phyloP scores from a whole-genome alignment of 2,113 vertebrate genomes.

The Coturnix japonica region DNA sequence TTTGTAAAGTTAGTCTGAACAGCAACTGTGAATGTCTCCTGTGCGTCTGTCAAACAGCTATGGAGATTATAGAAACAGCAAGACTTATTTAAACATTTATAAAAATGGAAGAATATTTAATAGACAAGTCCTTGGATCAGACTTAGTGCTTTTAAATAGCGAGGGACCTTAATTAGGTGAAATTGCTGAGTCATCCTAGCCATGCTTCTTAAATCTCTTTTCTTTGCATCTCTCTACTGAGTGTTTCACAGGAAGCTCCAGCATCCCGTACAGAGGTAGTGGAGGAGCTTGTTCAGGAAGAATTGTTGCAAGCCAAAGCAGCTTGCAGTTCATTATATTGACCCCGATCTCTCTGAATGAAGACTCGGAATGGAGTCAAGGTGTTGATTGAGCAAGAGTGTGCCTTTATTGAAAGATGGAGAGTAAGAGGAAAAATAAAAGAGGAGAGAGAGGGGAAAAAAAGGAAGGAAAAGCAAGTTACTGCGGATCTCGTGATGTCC shows the following conservation, averaged over 20 bases:
- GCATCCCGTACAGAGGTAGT: neutral
- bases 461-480: too few species aligned
- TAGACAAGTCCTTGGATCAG: neutral
- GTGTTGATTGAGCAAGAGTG: too few species aligned
- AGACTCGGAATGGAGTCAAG: too few species aligned
- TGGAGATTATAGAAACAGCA: neutral
- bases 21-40: neutral
- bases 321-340: too few species aligned
- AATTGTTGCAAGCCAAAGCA: neutral
- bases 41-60: neutral
- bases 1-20: neutral
- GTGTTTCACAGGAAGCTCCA: neutral
- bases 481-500: too few species aligned
- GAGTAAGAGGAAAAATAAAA: too few species aligned
- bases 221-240: neutral
- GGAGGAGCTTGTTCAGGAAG: neutral
- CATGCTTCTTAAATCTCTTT: neutral
- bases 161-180: neutral
- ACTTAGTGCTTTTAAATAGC: neutral
- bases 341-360: too few species aligned
- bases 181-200: neutral
- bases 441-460: too few species aligned
- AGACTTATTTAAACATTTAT: neutral
- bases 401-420: too few species aligned
- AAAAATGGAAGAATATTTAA: neutral